These are phyloP conservation scores for Siniperca scherzeri DNA, from an alignment of 2,797 vertebrate species.

Conservation along the genomic window DNA sequence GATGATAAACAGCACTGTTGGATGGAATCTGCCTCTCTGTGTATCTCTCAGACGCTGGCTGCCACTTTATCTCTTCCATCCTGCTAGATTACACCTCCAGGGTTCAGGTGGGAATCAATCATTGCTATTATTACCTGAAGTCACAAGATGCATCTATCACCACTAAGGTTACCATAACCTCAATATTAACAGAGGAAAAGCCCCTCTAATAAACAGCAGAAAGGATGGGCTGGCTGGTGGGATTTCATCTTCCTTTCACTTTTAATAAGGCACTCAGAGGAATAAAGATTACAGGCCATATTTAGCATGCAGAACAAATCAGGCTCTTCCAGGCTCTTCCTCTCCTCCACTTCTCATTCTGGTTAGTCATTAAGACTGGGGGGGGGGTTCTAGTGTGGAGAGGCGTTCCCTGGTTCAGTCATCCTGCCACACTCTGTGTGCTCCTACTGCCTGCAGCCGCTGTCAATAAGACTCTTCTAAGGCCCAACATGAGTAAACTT, in stretches of 20 bases:
- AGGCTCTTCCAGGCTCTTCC: slow-evolving; percentile 85
- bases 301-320: slow-evolving; percentile 92
- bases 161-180: slow-evolving; percentile 89
- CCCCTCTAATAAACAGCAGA: slow-evolving; percentile 86
- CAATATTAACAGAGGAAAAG: slow-evolving; percentile 87
- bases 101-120: slow-evolving; percentile 85
- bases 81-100: slow-evolving; percentile 89
- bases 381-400: slow-evolving; percentile 55
- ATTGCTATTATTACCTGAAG: slow-evolving; percentile 86
- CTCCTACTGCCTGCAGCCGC: slow-evolving; percentile 76
- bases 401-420: slow-evolving; percentile 79
- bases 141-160: slow-evolving; percentile 86
- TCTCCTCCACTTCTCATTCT: slow-evolving; percentile 85
- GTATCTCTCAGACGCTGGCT: slow-evolving; percentile 84
- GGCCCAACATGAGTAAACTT: slow-evolving; percentile 64
- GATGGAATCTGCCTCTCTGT: slow-evolving; percentile 84
- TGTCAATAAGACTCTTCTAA: slow-evolving; percentile 75
- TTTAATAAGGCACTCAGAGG: slow-evolving; percentile 85
- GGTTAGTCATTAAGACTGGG: slow-evolving; percentile 86
- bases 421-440: slow-evolving; percentile 57
- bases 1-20: slow-evolving; percentile 85
- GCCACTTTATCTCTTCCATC: slow-evolving; percentile 89
- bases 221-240: slow-evolving; percentile 83
- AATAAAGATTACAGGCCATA: slow-evolving; percentile 88
- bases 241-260: slow-evolving; percentile 87